These are phyloP conservation scores for Apamea crenata DNA, from an alignment of 2,888 invertebrate species.

Conservation along the genomic window DNA sequence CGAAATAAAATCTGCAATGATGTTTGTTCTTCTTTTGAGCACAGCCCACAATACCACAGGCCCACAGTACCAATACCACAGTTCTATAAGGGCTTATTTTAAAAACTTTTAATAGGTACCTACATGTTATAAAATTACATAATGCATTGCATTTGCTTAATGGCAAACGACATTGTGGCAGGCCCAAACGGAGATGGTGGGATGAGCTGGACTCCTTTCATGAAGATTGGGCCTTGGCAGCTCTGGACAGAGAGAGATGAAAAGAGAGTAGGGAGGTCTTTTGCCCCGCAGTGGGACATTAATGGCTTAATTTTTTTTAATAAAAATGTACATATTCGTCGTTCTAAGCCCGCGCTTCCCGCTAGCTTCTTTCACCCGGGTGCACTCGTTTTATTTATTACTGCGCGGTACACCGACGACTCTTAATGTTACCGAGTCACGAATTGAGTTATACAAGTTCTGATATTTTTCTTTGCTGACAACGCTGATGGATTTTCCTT, in stretches of 20 bases:
- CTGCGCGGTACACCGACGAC: slow-evolving; percentile 45
- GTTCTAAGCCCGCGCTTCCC: slow-evolving; percentile 26
- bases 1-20: background rate
- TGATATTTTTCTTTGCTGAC: slow-evolving; percentile 56
- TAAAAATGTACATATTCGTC: slow-evolving; percentile 27
- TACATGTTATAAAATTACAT: too few species aligned
- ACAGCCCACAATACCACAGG: too few species aligned
- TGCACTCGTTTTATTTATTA: slow-evolving; percentile 62
- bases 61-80: too few species aligned
- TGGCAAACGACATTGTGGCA: too few species aligned
- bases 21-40: background rate
- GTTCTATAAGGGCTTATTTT: background rate
- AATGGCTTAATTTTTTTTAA: too few species aligned
- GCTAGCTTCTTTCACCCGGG: slow-evolving; percentile 40
- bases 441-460: slow-evolving; percentile 61
- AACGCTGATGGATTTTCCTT: slow-evolving; percentile 51
- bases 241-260: too few species aligned
- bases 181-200: too few species aligned
- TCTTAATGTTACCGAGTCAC: slow-evolving; percentile 58
- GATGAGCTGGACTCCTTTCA: too few species aligned
- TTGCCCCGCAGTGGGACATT: too few species aligned
- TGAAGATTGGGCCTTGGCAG: too few species aligned
- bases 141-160: too few species aligned
- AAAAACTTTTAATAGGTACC: background rate
- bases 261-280: too few species aligned